Evolutionary conservation across 2,888 invertebrate genomes (phyloP).

Genomic region (Apamea anceps): DNA sequence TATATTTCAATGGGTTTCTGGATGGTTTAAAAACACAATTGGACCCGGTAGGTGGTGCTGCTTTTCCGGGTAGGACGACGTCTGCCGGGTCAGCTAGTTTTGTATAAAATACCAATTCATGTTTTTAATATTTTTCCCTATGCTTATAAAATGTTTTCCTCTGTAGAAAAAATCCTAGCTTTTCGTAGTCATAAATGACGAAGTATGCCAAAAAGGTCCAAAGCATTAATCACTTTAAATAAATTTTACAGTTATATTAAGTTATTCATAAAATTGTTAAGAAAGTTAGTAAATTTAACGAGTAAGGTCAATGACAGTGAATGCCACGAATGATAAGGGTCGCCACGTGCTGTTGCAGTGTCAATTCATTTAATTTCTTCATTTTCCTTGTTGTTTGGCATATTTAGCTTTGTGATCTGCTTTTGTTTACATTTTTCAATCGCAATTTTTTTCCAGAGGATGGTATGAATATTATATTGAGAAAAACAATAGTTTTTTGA

Average conservation of each 20-base stretch:
- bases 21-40: no score
- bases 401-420: not conserved
- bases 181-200: not conserved
- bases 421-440: not conserved
- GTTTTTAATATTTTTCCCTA: not conserved
- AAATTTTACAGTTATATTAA: not conserved
- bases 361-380: not conserved
- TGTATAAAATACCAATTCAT: not conserved
- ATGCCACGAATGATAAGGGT: conserved; percentile 12
- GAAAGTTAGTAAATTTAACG: not conserved
- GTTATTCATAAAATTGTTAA: conserved; percentile 13
- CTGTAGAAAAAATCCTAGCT: not conserved
- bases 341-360: conserved; percentile 1
- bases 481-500: no score
- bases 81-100: no score
- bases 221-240: no score
- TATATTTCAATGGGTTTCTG: no score
- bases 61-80: no score
- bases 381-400: conserved; percentile 18
- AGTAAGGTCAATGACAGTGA: not conserved
- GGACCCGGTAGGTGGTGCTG: no score
- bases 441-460: not conserved
- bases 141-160: not conserved
- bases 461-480: no score
- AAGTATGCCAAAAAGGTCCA: not conserved